These are phyloP conservation scores for Bagarius yarrelli DNA, from an alignment of 2,113 vertebrate genomes.

Conservation along the genomic window DNA sequence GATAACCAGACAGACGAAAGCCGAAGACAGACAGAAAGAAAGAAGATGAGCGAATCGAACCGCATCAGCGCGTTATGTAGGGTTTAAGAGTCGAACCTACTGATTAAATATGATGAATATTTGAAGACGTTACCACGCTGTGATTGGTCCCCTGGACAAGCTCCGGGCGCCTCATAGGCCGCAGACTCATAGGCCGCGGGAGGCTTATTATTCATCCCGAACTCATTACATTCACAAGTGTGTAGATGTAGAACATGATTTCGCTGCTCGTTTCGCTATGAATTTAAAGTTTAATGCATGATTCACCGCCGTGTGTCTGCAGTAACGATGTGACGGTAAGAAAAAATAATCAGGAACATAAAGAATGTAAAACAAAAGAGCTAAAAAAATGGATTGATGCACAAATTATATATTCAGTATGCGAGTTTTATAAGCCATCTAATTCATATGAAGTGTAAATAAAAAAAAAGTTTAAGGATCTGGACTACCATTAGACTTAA, in stretches of 20 bases:
- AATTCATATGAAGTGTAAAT: no score
- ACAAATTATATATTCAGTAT: background rate
- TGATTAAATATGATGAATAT: conserved; percentile 34
- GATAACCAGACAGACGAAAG: conserved; percentile 36
- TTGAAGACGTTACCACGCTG: background rate
- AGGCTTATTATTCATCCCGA: conserved; percentile 34
- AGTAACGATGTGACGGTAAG: background rate
- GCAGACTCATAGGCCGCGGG: background rate
- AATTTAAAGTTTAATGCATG: background rate
- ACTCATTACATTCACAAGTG: conserved; percentile 20
- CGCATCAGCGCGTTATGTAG: conserved; percentile 49
- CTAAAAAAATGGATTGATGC: background rate
- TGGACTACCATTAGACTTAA: no score
- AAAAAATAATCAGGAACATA: no score
- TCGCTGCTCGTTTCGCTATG: background rate
- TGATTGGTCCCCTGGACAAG: background rate
- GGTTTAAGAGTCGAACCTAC: conserved; percentile 15
- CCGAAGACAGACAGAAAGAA: conserved; percentile 44
- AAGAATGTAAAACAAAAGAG: background rate
- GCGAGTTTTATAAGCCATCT: no score
- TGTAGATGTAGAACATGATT: conserved; percentile 31
- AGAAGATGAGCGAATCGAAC: conserved; percentile 2
- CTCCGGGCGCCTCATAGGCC: conserved; percentile 16
- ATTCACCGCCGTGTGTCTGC: background rate
- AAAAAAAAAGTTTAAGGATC: no score